These are phyloP conservation scores for Phasia obesa DNA, from an alignment of 2,888 invertebrate genomes.

Conservation along the genomic window DNA sequence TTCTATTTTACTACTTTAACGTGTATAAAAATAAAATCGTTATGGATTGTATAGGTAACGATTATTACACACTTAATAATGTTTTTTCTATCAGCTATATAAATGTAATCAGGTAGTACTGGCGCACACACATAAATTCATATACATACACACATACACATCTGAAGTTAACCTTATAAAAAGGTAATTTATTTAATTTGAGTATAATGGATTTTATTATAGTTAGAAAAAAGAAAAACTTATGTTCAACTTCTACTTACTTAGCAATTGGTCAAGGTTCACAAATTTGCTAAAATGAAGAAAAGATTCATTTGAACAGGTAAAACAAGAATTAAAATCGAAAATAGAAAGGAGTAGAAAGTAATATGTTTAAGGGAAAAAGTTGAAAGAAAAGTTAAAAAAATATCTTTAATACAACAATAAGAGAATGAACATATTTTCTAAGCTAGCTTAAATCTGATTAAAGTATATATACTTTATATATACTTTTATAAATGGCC, in stretches of 20 bases:
- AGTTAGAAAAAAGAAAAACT: constrained; percentile 28
- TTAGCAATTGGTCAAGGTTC: constrained; percentile 68
- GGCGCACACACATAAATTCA: neutral
- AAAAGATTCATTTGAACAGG: constrained; percentile 13
- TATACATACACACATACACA: neutral
- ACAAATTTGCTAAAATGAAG: constrained; percentile 49
- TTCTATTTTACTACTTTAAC: constrained; percentile 28
- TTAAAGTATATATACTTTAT: constrained; percentile 20
- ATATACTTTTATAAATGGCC: neutral
- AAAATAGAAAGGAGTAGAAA: neutral
- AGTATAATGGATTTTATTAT: constrained; percentile 64
- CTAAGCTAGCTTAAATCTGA: constrained; percentile 39
- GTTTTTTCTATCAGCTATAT: constrained; percentile 30
- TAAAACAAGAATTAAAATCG: constrained; percentile 24
- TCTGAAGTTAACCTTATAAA: constrained; percentile 25
- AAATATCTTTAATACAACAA: constrained; percentile 40
- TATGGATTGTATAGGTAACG: constrained; percentile 32
- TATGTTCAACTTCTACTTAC: constrained; percentile 51
- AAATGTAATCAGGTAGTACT: constrained; percentile 5
- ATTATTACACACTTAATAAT: constrained; percentile 45
- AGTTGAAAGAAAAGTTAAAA: neutral
- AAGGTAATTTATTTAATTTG: constrained; percentile 65
- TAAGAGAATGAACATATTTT: constrained; percentile 29
- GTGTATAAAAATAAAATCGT: constrained; percentile 46
- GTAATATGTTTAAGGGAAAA: neutral